Conservation (phyloP, 2,113 vertebrate species). For the Microcebus murinus region DNA sequence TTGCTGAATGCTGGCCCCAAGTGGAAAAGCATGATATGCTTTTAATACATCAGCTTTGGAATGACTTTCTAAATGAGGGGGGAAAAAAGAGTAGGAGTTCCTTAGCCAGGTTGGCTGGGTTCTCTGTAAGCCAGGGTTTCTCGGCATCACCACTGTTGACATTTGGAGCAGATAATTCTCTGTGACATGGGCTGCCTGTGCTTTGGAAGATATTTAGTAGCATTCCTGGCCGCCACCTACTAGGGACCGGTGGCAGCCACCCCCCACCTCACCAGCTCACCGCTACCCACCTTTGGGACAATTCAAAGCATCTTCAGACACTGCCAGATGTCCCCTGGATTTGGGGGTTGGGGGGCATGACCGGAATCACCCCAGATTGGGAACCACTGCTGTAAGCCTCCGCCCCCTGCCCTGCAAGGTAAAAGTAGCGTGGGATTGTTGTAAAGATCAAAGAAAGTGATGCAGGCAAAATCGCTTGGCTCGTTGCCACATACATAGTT, state of each 20-base stretch:
- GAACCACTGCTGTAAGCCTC: neutral
- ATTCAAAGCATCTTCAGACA: neutral
- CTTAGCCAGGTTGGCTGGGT: neutral
- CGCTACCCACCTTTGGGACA: too few species aligned
- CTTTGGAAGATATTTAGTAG: neutral
- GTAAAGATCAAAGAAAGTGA: neutral
- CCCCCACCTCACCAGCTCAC: neutral
- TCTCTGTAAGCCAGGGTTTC: neutral
- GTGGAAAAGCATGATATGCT: neutral
- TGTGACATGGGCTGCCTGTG: neutral
- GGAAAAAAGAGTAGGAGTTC: neutral
- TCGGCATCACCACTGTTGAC: neutral
- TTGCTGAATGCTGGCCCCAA: neutral
- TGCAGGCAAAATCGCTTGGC: neutral
- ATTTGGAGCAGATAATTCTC: neutral
- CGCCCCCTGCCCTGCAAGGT: neutral
- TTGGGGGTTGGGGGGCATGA: too few species aligned
- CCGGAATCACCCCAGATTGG: neutral
- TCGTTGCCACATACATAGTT: neutral
- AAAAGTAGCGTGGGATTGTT: neutral
- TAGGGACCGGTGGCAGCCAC: neutral
- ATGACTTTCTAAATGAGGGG: constrained; percentile 1
- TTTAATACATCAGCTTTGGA: neutral
- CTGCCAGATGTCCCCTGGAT: neutral
- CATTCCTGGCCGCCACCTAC: too few species aligned